These are phyloP conservation scores for Drosophila niveifrons DNA, from an alignment of 2,888 invertebrate genomes.

Conservation along the genomic window DNA sequence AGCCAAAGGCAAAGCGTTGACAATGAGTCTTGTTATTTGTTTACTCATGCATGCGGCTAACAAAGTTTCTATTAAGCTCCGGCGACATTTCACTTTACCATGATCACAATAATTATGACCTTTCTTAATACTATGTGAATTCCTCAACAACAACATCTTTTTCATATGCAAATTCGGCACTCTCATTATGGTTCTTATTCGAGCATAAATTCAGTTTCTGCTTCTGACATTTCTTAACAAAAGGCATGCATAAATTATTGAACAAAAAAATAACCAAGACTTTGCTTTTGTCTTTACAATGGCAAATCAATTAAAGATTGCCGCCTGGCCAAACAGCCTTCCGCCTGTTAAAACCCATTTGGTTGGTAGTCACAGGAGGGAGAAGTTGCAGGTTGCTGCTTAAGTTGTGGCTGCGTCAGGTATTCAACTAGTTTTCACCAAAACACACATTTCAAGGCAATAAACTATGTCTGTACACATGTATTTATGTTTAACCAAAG, in stretches of 20 bases:
- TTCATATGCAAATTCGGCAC: conserved; percentile 59
- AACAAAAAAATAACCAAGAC: conserved; percentile 1
- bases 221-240: conserved; percentile 45
- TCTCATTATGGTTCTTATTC: conserved; percentile 24
- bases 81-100: conserved; percentile 54
- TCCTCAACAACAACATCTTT: conserved; percentile 18
- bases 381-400: conserved; percentile 11
- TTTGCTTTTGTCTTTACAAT: conserved; percentile 48
- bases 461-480: conserved; percentile 57
- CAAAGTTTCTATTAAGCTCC: conserved; percentile 52
- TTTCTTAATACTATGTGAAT: conserved; percentile 32
- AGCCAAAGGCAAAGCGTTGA: conserved; percentile 62
- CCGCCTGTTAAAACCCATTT: conserved; percentile 37
- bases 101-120: conserved; percentile 32
- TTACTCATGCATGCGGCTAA: conserved; percentile 60
- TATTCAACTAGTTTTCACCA: conserved; percentile 65
- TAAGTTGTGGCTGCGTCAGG: conserved; percentile 26
- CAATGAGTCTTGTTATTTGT: conserved; percentile 60
- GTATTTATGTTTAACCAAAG: conserved; percentile 35
- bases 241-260: conserved; percentile 38
- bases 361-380: background rate
- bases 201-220: conserved; percentile 26
- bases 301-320: conserved; percentile 68
- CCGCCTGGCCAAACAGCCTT: conserved; percentile 49
- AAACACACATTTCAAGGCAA: conserved; percentile 73